Percentiles rank a stretch among this genome's conserved stretches.
These are phyloP conservation scores for Lateolabrax maculatus DNA, from an alignment of 2,797 vertebrate species.

Conservation along the genomic window DNA sequence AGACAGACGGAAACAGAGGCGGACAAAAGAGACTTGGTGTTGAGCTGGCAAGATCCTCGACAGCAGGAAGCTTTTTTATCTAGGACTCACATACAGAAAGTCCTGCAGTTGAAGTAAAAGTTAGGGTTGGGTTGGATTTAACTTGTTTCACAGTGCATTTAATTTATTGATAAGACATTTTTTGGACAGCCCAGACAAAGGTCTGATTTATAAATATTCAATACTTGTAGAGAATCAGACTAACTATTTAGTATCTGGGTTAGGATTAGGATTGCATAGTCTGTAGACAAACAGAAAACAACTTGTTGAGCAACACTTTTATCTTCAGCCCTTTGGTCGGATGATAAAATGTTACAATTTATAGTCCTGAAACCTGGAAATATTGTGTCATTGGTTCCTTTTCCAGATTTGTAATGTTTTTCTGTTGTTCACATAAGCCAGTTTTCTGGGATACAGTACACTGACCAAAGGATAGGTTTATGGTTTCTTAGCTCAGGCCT, in stretches of 20 bases:
- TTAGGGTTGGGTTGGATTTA: neutral
- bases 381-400: neutral
- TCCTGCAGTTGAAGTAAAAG: neutral
- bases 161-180: neutral
- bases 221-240: neutral
- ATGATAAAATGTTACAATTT: neutral
- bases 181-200: neutral
- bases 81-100: neutral
- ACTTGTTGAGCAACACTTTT: neutral
- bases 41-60: constrained; percentile 1
- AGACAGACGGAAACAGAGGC: constrained; percentile 8
- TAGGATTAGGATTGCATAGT: neutral
- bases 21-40: constrained; percentile 15
- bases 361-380: neutral
- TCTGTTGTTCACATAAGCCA: neutral
- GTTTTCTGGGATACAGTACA: neutral
- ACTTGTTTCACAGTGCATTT: neutral
- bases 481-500: neutral
- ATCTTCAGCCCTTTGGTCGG: neutral
- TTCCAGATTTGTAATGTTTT: neutral
- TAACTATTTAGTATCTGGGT: constrained; percentile 2
- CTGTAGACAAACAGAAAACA: constrained; percentile 2
- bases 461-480: neutral
- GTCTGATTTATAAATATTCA: neutral
- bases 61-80: constrained; percentile 26